These are phyloP conservation scores for Drosophila aldrichi DNA, from an alignment of 2,888 invertebrate species.

Conservation along the genomic window DNA sequence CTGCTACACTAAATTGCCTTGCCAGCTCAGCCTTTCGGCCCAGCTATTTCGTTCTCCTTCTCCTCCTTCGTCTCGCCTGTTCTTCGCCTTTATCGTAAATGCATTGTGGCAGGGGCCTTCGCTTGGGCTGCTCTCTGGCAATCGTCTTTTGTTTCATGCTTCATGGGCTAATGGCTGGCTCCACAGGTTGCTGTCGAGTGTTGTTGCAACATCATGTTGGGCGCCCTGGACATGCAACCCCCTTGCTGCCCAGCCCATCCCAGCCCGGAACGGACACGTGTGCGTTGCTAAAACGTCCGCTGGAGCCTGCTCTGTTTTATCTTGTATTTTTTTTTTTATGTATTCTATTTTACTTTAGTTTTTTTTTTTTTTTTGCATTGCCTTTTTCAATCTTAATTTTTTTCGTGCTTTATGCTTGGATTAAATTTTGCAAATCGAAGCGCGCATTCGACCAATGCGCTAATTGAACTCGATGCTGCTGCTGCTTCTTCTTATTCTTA, in stretches of 20 bases:
- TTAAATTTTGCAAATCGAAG: conserved; percentile 80
- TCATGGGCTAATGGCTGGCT: conserved; percentile 72
- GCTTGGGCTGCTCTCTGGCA: conserved; percentile 8
- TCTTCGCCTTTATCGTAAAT: conserved; percentile 69
- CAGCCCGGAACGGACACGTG: conserved; percentile 61
- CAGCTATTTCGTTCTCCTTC: not conserved
- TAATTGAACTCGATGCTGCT: conserved; percentile 67
- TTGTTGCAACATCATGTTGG: conserved; percentile 77
- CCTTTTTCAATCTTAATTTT: conserved; percentile 23
- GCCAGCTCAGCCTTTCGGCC: not conserved
- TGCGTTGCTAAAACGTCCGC: conserved; percentile 80
- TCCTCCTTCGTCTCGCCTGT: conserved; percentile 6
- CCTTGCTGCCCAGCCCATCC: conserved; percentile 4
- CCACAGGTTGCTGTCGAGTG: conserved; percentile 78
- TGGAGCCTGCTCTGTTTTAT: conserved; percentile 24
- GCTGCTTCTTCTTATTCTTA: conserved; percentile 22
- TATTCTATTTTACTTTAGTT: conserved; percentile 35
- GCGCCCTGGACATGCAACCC: conserved; percentile 61
- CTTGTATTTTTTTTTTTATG: conserved; percentile 1
- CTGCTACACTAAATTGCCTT: not conserved
- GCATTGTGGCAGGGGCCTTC: conserved; percentile 70
- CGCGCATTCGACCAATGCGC: conserved; percentile 60
- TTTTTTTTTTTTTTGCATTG: conserved; percentile 15
- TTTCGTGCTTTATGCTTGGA: conserved; percentile 76
- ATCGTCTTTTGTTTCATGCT: conserved; percentile 76